These are phyloP conservation scores for Pantherophis vulpinus DNA, from an alignment of 2,797 vertebrate species.

Conservation along the genomic window DNA sequence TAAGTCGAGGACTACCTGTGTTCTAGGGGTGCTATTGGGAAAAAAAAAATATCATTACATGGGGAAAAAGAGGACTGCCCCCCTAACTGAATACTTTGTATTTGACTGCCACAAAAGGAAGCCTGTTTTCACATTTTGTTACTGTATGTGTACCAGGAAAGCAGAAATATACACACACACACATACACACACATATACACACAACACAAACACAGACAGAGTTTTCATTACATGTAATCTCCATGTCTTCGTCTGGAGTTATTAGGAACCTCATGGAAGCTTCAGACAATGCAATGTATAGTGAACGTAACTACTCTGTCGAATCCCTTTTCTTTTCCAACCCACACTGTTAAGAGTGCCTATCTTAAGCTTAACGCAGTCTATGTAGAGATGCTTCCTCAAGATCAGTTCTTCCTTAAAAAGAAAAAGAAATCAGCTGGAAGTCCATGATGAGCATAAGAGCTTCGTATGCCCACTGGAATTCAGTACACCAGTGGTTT, in stretches of 20 bases:
- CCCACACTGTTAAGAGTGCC: neutral
- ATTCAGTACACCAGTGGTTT: neutral
- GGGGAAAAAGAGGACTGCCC: neutral
- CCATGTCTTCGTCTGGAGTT: neutral
- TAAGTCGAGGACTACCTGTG: neutral
- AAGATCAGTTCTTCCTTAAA: neutral
- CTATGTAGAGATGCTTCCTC: neutral
- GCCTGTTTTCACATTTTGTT: neutral
- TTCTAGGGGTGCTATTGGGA: conserved; percentile 49
- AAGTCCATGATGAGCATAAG: neutral
- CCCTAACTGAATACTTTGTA: neutral
- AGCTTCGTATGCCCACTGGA: neutral
- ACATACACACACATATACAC: neutral
- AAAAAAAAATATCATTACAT: conserved; percentile 27
- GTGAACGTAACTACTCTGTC: neutral
- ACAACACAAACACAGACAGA: neutral
- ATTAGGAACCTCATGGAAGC: neutral
- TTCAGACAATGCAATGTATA: neutral
- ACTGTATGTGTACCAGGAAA: neutral
- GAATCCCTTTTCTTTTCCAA: neutral
- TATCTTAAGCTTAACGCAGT: neutral
- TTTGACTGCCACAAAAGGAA: neutral
- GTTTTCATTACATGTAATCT: neutral
- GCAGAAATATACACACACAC: neutral
- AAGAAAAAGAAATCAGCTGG: neutral